phyloP scores from a whole-genome alignment of 2,797 vertebrate genomes.

The Melanotaenia nigrans region DNA sequence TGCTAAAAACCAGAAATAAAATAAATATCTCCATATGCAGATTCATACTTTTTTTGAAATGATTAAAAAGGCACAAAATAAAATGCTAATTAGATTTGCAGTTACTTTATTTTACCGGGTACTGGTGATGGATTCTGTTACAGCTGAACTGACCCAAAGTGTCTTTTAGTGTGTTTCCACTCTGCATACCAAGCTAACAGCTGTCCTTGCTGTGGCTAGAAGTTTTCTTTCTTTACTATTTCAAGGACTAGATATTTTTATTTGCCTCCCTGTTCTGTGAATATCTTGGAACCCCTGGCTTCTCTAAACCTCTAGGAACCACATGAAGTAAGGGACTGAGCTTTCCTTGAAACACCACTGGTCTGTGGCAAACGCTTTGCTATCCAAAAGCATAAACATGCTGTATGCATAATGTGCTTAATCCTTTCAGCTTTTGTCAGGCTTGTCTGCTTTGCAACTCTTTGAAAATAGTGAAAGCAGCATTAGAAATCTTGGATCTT shows the following conservation, averaged over 20 bases:
- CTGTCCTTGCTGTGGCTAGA: neutral
- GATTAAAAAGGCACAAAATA: neutral
- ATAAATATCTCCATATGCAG: neutral
- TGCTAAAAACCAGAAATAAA: neutral
- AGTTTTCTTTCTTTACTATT: neutral
- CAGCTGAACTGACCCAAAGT: neutral
- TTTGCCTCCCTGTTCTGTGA: slow-evolving; percentile 4
- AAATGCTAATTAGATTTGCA: neutral
- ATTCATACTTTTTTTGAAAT: neutral
- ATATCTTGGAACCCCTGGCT: neutral
- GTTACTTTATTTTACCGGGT: neutral
- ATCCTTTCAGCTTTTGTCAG: slow-evolving; percentile 43
- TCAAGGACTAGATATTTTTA: neutral
- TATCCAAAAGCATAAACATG: neutral
- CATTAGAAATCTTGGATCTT: slow-evolving; percentile 39
- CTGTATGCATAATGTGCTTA: slow-evolving; percentile 31
- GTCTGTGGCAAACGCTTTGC: neutral
- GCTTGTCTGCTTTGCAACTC: slow-evolving; percentile 34
- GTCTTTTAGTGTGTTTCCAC: neutral
- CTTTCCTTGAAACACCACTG: slow-evolving; percentile 1
- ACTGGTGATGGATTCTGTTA: neutral
- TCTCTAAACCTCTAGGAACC: slow-evolving; percentile 13
- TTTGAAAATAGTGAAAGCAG: slow-evolving; percentile 23
- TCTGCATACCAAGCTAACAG: neutral
- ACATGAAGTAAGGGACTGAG: slow-evolving; percentile 5